Conservation (phyloP, 2,113 vertebrate genomes). For the Boleophthalmus pectinirostris region DNA sequence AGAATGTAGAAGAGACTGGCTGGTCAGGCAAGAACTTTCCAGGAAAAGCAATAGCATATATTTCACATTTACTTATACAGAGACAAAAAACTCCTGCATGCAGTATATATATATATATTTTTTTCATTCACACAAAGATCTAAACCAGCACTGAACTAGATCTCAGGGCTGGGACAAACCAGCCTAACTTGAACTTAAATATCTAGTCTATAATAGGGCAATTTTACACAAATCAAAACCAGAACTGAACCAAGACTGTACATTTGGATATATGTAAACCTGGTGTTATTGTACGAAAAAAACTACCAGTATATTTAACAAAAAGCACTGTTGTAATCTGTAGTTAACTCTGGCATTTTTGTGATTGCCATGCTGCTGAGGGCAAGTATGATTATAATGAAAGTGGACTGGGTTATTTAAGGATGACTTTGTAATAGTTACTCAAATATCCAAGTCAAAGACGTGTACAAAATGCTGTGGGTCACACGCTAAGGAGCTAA, state of each 20-base stretch:
- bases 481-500: neutral
- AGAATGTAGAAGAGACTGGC: too few relatives aligned
- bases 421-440: neutral
- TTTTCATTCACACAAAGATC: too few relatives aligned
- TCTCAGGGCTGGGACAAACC: too few relatives aligned
- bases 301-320: neutral
- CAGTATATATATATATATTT: too few relatives aligned
- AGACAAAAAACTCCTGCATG: neutral
- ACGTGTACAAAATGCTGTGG: constrained; percentile 1
- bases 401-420: neutral
- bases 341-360: neutral
- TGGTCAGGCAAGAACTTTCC: too few relatives aligned
- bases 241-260: neutral
- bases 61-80: neutral
- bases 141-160: neutral
- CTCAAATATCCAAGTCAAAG: neutral
- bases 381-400: neutral
- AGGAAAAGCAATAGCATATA: neutral
- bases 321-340: neutral
- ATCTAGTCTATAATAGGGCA: too few relatives aligned
- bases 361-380: neutral
- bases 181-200: too few relatives aligned
- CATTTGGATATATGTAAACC: neutral
- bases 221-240: neutral
- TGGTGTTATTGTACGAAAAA: neutral